Evolutionary conservation across 1,140 invertebrate species (phyloP).

Genomic region (Ctenoplectra terminalis): DNA sequence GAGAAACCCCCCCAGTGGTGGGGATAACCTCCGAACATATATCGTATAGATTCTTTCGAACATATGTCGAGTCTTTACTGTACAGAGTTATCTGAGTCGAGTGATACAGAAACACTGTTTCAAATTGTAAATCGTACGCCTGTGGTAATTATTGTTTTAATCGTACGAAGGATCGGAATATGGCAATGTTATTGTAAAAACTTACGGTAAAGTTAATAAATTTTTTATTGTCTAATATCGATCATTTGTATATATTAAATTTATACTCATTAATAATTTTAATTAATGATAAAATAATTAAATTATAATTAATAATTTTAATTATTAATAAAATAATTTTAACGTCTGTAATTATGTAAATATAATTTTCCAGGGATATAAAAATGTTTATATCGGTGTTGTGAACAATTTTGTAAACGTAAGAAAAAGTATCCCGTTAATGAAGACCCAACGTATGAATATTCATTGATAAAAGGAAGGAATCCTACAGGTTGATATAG

Average conservation of each 20-base stretch:
- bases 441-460: not conserved
- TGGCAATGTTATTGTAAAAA: not conserved
- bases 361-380: constrained; percentile 8
- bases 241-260: not conserved
- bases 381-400: not conserved
- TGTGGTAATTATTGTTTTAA: not conserved
- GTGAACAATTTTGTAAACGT: not conserved
- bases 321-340: no score
- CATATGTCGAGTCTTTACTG: no score
- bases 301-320: no score
- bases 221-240: not conserved
- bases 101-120: not conserved
- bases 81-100: not conserved
- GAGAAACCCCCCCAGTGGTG: no score
- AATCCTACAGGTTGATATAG: no score
- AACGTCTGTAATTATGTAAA: no score
- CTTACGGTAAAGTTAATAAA: not conserved
- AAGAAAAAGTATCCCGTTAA: no score
- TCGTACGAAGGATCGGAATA: not conserved
- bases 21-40: no score
- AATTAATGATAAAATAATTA: not conserved
- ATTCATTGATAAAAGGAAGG: not conserved
- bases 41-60: no score
- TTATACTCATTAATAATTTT: constrained; percentile 1
- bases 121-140: not conserved